These are phyloP conservation scores for Propsilocerus akamusi DNA, from an alignment of 1,140 invertebrate species.

Conservation along the genomic window DNA sequence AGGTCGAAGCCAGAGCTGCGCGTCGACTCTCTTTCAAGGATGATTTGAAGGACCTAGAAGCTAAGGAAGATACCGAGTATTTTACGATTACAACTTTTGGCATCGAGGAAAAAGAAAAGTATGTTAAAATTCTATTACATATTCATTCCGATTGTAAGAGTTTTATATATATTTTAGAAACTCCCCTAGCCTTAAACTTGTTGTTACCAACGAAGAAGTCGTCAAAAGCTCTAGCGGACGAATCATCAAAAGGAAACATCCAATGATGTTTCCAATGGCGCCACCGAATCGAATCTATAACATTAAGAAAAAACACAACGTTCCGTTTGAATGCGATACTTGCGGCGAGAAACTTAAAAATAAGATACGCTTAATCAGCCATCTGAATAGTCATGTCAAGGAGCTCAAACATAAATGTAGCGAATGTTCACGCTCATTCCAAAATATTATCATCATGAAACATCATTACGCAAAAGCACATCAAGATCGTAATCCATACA, in stretches of 20 bases:
- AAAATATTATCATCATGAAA: neutral
- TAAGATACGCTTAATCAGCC: neutral
- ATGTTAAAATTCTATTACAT: too few relatives aligned
- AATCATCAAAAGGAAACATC: neutral
- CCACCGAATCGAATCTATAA: neutral
- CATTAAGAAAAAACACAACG: neutral
- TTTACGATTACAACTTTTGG: too few relatives aligned
- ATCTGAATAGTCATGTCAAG: neutral
- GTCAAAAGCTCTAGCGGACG: neutral
- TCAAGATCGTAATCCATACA: neutral
- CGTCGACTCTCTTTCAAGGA: too few relatives aligned
- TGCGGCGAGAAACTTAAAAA: neutral
- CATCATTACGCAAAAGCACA: neutral
- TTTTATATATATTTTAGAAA: too few relatives aligned
- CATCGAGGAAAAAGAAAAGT: too few relatives aligned
- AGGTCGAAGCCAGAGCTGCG: too few relatives aligned
- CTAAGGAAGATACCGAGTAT: too few relatives aligned
- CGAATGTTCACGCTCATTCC: neutral
- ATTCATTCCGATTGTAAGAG: too few relatives aligned
- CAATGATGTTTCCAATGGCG: neutral
- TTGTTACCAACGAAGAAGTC: too few relatives aligned
- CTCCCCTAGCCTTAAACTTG: too few relatives aligned
- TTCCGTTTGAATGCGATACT: neutral
- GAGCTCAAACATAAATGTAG: neutral
- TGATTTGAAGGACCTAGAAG: too few relatives aligned